Percentiles rank a stretch among this genome's conserved stretches.
phyloP scores from a whole-genome alignment of 2,888 invertebrate genomes.

The Epirrhoe alternata region DNA sequence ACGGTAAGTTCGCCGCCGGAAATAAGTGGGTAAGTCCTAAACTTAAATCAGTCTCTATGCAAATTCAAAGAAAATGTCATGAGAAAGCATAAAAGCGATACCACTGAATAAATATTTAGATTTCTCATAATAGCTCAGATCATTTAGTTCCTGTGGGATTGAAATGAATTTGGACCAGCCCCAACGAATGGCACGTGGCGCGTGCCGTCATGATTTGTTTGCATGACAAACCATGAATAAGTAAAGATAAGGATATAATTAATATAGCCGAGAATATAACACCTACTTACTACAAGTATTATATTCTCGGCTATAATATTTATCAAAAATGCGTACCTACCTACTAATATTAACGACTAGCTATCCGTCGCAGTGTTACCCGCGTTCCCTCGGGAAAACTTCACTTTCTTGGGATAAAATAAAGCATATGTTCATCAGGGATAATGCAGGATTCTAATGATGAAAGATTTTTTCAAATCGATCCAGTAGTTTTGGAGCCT shows the following conservation, averaged over 20 bases:
- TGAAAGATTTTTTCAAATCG: too few species aligned
- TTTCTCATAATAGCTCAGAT: slow-evolving; percentile 30
- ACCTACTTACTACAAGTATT: too few species aligned
- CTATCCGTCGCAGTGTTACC: too few species aligned
- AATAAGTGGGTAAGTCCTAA: neutral
- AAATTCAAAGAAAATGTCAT: slow-evolving; percentile 20
- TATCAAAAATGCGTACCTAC: too few species aligned
- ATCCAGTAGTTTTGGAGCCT: too few species aligned
- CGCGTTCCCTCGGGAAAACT: too few species aligned
- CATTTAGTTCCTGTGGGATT: slow-evolving; percentile 29
- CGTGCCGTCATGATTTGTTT: slow-evolving; percentile 8
- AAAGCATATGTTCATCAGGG: too few species aligned
- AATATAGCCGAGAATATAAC: neutral
- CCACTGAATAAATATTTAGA: slow-evolving; percentile 30
- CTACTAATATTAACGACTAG: too few species aligned
- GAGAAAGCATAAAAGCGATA: slow-evolving; percentile 20
- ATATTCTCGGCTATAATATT: too few species aligned
- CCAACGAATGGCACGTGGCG: slow-evolving; percentile 35
- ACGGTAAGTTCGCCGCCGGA: neutral
- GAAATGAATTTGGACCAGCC: slow-evolving; percentile 36
- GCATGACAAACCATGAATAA: slow-evolving; percentile 20
- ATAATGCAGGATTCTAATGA: too few species aligned
- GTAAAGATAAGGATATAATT: neutral
- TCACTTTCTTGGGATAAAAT: too few species aligned
- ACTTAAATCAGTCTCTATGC: neutral